These are phyloP conservation scores for Xanthorhoe designata DNA, from an alignment of 2,888 invertebrate genomes.

Conservation along the genomic window DNA sequence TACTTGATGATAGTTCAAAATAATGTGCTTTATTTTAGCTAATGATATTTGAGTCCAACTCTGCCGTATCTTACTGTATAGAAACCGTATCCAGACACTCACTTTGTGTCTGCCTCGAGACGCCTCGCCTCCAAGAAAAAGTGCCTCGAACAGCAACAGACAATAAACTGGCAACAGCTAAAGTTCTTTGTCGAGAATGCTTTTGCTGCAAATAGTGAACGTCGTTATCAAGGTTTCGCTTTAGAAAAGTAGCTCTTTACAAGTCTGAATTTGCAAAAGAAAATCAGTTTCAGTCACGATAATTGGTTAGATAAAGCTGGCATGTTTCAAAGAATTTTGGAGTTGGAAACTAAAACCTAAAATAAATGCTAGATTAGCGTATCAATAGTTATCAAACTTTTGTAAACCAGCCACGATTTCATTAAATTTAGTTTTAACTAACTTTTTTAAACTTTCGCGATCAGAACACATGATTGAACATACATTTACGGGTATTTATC, in stretches of 20 bases:
- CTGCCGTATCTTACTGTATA: conserved; percentile 38
- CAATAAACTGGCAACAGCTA: conserved; percentile 42
- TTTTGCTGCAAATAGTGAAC: conserved; percentile 36
- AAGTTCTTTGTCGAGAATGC: conserved; percentile 36
- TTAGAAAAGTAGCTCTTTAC: conserved; percentile 28
- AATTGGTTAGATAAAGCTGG: conserved; percentile 19
- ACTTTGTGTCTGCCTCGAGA: conserved; percentile 43
- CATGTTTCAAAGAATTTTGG: conserved; percentile 1
- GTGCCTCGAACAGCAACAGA: conserved; percentile 43
- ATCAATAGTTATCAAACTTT: not conserved
- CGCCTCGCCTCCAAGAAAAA: conserved; percentile 39
- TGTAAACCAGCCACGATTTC: not conserved
- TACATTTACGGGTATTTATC: too few species aligned
- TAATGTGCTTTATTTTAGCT: too few species aligned
- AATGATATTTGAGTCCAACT: conserved; percentile 8
- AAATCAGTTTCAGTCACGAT: conserved; percentile 24
- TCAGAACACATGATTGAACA: too few species aligned
- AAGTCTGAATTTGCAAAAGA: conserved; percentile 21
- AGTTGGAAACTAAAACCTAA: not conserved
- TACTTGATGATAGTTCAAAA: too few species aligned
- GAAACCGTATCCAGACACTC: conserved; percentile 32
- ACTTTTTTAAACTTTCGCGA: too few species aligned
- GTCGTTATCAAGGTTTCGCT: conserved; percentile 39
- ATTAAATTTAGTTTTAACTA: too few species aligned
- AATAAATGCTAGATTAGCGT: not conserved